A percentile compares a stretch with the other conserved stretches of the same genome.
Conservation (phyloP, 2,888 invertebrate genomes). For the Xylota segnis region DNA sequence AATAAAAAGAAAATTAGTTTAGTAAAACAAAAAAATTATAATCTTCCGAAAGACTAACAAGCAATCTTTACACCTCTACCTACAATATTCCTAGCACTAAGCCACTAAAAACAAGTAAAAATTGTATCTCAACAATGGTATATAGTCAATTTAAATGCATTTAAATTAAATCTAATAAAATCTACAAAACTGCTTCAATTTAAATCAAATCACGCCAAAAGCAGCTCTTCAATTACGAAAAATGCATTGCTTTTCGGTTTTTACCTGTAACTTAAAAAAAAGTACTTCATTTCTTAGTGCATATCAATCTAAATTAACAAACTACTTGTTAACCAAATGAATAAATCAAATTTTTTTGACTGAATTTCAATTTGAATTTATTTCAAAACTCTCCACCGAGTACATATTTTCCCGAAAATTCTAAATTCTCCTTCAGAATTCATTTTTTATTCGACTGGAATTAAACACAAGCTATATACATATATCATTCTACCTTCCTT, state of each 20-base stretch:
- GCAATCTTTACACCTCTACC: slow-evolving; percentile 49
- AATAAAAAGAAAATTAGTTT: slow-evolving; percentile 6
- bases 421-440: slow-evolving; percentile 44
- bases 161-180: slow-evolving; percentile 11
- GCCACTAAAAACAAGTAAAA: slow-evolving; percentile 34
- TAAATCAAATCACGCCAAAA: slow-evolving; percentile 8
- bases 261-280: background rate
- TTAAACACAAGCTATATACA: background rate
- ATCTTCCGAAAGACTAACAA: slow-evolving; percentile 45
- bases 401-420: slow-evolving; percentile 1
- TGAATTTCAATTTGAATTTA: slow-evolving; percentile 14
- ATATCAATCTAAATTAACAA: slow-evolving; percentile 18
- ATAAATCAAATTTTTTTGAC: slow-evolving; percentile 2
- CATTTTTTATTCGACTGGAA: slow-evolving; percentile 34
- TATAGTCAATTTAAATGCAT: slow-evolving; percentile 60
- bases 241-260: slow-evolving; percentile 8
- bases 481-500: slow-evolving; percentile 67
- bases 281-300: slow-evolving; percentile 10
- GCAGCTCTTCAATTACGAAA: slow-evolving; percentile 11
- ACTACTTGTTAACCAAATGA: slow-evolving; percentile 17
- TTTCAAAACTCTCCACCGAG: slow-evolving; percentile 36
- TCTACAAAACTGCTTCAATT: slow-evolving; percentile 10
- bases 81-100: slow-evolving; percentile 50
- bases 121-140: slow-evolving; percentile 27
- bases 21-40: slow-evolving; percentile 14